Evolutionary conservation across 2,888 invertebrate genomes (phyloP), one percentile per base, ranked within the genome.

Genomic region (Clepsis dumicolana): DNA sequence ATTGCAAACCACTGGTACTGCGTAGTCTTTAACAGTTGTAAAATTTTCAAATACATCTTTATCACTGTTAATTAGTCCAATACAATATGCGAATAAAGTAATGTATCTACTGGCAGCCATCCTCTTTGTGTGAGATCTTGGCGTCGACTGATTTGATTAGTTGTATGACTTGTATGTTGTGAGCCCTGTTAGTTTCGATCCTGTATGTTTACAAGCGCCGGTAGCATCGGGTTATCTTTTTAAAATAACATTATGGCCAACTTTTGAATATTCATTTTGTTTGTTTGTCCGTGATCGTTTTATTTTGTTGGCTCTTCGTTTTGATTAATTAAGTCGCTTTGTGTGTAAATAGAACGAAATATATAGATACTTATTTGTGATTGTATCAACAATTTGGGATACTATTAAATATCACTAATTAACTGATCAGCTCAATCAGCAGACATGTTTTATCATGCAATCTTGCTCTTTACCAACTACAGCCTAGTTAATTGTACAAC

Each of bases 11-110:
- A 72, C 63, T 1, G 89, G 78, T 12, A 70, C 70, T 7, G 87
- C 85, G 64, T 86, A 87, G 8, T 80, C 73, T 35, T 74, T 75
- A 24, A 84, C 79, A 25, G 24, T 21, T 80, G 77, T 27, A 63
- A 74, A 66, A 21, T 60, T 32, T 1, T 48, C 21, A 21, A 48
- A 48, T 10, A 21, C 48, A 48, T 29, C 29, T 29, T 29, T 29
- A 29, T 70, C 69, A 71, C 71, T 65, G 5, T 70, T 64, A n/a
- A 52, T 53, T n/a, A 63, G 25, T 18, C 32, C 50, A 32, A 64
- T 25, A 48, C 16, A 41, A 50, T 16, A 54, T 60, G 44, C 52
- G 53, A 59, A 32, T 52, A 68, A 59, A 35, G 59, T 41, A 4
- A 59, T 52, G 21, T 32, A 25, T 44, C 25, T 59, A 4, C 59